A percentile compares a stretch with the other conserved stretches of the same genome.
These are phyloP conservation scores for Meloidogyne exigua DNA, from an alignment of 1,140 invertebrate genomes.

Conservation along the genomic window DNA sequence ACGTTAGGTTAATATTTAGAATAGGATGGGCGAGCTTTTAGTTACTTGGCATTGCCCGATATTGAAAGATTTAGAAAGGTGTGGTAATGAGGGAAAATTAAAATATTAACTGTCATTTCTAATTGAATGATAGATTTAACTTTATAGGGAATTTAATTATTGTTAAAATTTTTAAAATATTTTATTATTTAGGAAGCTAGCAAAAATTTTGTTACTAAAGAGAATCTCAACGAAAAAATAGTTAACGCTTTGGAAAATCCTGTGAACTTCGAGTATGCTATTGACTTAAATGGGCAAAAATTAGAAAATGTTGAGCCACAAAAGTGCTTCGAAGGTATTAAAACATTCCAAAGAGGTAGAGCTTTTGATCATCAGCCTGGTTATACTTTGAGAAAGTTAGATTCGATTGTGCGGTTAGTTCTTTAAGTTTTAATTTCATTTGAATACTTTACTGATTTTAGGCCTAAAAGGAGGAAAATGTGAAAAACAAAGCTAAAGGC, in stretches of 20 bases:
- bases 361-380: conserved; percentile 3
- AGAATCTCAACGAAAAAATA: conserved; percentile 44
- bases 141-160: background rate
- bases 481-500: no score
- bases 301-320: conserved; percentile 27
- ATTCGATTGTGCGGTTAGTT: background rate
- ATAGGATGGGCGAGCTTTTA: background rate
- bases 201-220: conserved; percentile 44
- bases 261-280: conserved; percentile 43
- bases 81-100: no score
- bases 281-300: conserved; percentile 45
- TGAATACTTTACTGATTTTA: no score
- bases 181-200: conserved; percentile 48
- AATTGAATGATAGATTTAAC: no score
- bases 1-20: background rate
- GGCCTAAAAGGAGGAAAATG: no score
- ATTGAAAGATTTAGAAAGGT: background rate
- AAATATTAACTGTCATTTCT: no score
- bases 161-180: background rate
- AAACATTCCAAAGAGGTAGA: background rate
- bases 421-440: background rate
- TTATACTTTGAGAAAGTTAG: background rate
- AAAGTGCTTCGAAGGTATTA: conserved; percentile 37
- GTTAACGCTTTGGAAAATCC: conserved; percentile 45
- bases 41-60: background rate